Evolutionary conservation across 2,888 invertebrate genomes (phyloP), one percentile per base, ranked within the genome.

Genomic region (Steinernema carpocapsae): DNA sequence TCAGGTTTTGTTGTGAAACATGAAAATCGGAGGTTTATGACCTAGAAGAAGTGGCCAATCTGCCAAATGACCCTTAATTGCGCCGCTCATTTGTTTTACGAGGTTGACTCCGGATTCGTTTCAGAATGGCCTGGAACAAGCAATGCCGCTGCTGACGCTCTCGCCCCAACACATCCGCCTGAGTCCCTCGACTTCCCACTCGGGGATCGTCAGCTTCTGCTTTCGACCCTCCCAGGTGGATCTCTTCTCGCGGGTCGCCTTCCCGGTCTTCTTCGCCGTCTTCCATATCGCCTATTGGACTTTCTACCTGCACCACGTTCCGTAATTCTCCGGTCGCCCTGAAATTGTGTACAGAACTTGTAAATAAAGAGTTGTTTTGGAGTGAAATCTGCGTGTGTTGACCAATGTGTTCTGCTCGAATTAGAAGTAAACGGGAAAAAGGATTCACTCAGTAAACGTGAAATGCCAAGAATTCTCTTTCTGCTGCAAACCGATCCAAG

Each of bases 251-350:
- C 78, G 86, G 37, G 76, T 86, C 43, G 81, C 83, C 2, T 86
- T 86, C 71, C 86, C 86, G 10, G 73, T 82, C 0, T 82, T 84
- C 70, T 86, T 86, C 75, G 72, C 84, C 22, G 26, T 84, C n/a
- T 87, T 86, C 73, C 84, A 86, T 76, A 74, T 85, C 72, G 76
- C 78, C 37, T 86, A 86, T 72, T 86, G 86, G 86, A 79, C 79
- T 26, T 80, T 83, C 76, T 85, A 85, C 76, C 76, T 84, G 70
- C 81, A 84, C 74, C 37, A 72, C 42, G 22, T 56, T 22, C 7
- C 29, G 64, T 64, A 32, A 37, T 26, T 14, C 14, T 56, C 12
- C 24, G 56, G 22, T 14, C 22, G 24, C 22, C 26, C 52, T 52
- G 19, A 10, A 19, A 24, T 19, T 24, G 22, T 48, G 12, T 52